A percentile compares a stretch with the other conserved stretches of the same genome.
phyloP scores from a whole-genome alignment of 1,140 invertebrate genomes.

The Lamellibrachia luymesi region DNA sequence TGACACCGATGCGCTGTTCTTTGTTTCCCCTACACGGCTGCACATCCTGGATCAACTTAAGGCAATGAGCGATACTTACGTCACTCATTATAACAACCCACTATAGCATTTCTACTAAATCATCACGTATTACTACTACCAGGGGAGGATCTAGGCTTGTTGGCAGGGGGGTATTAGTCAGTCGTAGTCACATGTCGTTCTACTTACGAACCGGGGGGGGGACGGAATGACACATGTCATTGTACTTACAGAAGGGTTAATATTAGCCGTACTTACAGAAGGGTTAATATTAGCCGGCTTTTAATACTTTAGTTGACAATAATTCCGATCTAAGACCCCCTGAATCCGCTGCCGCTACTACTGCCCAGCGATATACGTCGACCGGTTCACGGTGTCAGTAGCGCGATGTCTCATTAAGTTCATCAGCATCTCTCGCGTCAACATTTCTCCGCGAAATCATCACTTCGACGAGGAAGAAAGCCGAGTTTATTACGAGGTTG shows the following conservation, averaged over 20 bases:
- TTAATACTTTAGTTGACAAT: too few species aligned
- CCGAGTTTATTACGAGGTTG: not conserved
- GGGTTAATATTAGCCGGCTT: too few species aligned
- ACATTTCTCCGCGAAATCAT: not conserved
- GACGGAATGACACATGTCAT: too few species aligned
- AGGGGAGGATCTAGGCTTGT: too few species aligned
- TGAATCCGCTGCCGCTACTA: not conserved
- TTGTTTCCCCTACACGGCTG: not conserved
- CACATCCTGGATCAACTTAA: not conserved
- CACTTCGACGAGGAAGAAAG: not conserved
- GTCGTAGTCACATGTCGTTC: too few species aligned
- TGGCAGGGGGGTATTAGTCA: too few species aligned
- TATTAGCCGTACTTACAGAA: too few species aligned
- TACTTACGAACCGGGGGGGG: too few species aligned
- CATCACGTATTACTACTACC: too few species aligned
- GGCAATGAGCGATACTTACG: not conserved
- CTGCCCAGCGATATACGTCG: not conserved
- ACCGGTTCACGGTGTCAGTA: not conserved
- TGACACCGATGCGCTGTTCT: not conserved
- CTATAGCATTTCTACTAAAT: not conserved
- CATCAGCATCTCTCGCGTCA: not conserved
- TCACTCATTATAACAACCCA: not conserved
- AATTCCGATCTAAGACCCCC: too few species aligned
- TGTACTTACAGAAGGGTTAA: too few species aligned
- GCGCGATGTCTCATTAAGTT: not conserved